Percentiles rank a stretch among this genome's conserved stretches.
These are phyloP conservation scores for Apostichopus leukothele DNA, from an alignment of 53 echinoderm and acorn worm genomes.

Conservation along the genomic window DNA sequence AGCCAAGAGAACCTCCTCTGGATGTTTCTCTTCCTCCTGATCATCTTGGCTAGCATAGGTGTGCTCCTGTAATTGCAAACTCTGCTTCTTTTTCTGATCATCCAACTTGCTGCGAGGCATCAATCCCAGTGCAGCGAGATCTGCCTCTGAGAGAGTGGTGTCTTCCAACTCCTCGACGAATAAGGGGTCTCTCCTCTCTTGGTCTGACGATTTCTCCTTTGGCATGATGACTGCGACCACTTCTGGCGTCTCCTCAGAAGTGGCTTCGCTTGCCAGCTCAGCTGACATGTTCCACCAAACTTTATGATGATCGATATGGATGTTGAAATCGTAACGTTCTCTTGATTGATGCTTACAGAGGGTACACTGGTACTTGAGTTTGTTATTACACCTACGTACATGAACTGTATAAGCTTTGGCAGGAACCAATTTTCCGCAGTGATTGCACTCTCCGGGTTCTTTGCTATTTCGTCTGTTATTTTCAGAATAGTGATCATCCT, in stretches of 20 bases:
- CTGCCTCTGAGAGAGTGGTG: conserved; percentile 51
- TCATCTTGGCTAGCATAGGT: conserved; percentile 17
- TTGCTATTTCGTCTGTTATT: background rate
- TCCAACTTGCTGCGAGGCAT: conserved; percentile 56
- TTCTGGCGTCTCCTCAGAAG: background rate
- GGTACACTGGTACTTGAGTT: conserved; percentile 70
- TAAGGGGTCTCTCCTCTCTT: background rate
- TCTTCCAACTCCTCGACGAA: conserved; percentile 24
- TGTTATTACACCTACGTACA: conserved; percentile 72
- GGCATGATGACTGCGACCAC: background rate
- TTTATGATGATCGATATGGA: conserved; percentile 91
- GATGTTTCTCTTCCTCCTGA: background rate
- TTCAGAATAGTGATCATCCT: background rate
- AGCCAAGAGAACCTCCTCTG: background rate
- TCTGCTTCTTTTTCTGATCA: conserved; percentile 1
- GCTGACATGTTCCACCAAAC: conserved; percentile 71
- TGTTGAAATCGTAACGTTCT: conserved; percentile 75
- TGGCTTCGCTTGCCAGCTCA: background rate
- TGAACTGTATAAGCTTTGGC: conserved; percentile 63
- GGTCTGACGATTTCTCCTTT: conserved; percentile 9
- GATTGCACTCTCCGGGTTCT: conserved; percentile 44
- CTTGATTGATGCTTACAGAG: conserved; percentile 87
- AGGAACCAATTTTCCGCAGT: conserved; percentile 52
- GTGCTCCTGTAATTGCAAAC: conserved; percentile 20
- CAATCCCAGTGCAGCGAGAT: conserved; percentile 61